These are phyloP conservation scores for Psettodes erumei DNA, from an alignment of 2,113 vertebrate genomes.

Conservation along the genomic window DNA sequence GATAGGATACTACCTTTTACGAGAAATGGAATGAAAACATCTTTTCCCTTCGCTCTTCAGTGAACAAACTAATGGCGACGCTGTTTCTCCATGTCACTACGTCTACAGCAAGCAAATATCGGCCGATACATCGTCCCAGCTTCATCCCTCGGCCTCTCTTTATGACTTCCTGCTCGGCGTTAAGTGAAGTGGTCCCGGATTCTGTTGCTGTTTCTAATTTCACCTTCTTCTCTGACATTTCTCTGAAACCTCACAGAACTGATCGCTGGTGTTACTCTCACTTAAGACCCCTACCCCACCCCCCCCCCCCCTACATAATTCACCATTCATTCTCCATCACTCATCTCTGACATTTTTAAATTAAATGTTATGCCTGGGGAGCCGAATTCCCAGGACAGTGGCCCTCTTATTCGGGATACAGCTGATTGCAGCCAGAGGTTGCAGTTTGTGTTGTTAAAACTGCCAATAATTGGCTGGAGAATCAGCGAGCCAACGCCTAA, in stretches of 20 bases:
- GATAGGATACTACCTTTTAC: not conserved
- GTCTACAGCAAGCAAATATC: not conserved
- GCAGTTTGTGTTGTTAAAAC: constrained; percentile 57
- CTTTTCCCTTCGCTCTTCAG: not conserved
- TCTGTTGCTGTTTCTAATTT: no score
- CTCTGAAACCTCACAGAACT: constrained; percentile 31
- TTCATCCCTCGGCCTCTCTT: not conserved
- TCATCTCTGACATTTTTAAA: constrained; percentile 77
- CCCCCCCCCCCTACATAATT: constrained; percentile 39
- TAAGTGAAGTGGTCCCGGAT: not conserved
- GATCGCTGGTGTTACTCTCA: constrained; percentile 49
- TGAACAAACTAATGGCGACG: not conserved
- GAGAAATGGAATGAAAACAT: not conserved
- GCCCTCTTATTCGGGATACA: constrained; percentile 54
- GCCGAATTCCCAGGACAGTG: constrained; percentile 43
- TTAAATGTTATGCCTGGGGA: constrained; percentile 68
- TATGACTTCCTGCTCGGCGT: not conserved
- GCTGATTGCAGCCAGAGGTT: constrained; percentile 49
- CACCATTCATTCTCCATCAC: constrained; percentile 68
- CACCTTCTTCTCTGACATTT: constrained; percentile 35
- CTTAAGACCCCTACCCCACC: no score
- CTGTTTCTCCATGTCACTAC: not conserved
- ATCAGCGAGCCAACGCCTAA: constrained; percentile 64
- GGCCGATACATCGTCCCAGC: rapidly evolving
- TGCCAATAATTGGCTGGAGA: constrained; percentile 73